Base-by-base conservation (phyloP, 30 jellyfish, hydroid and myxozoan genomes). In the Aurelia coerulea region DNA sequence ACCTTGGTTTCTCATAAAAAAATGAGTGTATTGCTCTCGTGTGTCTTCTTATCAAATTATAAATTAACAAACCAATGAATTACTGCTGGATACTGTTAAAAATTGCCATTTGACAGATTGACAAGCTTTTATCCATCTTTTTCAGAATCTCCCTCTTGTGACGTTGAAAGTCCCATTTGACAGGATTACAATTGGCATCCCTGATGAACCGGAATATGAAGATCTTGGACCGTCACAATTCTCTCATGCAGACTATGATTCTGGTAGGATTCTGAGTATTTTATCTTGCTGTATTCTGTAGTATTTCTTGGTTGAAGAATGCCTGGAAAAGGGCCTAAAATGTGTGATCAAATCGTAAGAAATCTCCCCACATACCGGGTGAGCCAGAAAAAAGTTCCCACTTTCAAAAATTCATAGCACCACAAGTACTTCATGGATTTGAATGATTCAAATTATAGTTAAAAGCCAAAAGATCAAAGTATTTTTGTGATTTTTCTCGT, bases 131-230 rank as follows among this genome's bases (percentile, higher is more conserved):
- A 9, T 46, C 2, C 8, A 46, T 46, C 56, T 46, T 4, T 60
- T 60, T 60, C 14, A 60, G 70, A 60, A 60, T 60, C 70, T 74
- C 23, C 85, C 85, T 2, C 31, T 74, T 67, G 46, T 74, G 73
- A 42, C 33, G 15, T 18, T 74, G 56, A 74, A 74, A 52, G 85
- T 74, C 42, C 88, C 88, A 10, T 63, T 37, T 42, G 65, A 60
- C 46, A 56, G 79, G 15, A 29, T 58, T 19, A 63, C 88, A n/a
- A 34, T 34, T 14, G 95, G 89, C 1, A 86, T 86, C 14, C 95
- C 90, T 13, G 90, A 86, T 33, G 95, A 86, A 56, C 52, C 52
- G n/a, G 90, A 77, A 14, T 33, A 64, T 50, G 90, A 75, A 59
- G 90, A 67, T 31, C 37, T 69, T 3, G 90, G 74, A 12, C 78